These are phyloP conservation scores for Cheilosia pagana DNA, from an alignment of 2,888 invertebrate species.

Conservation along the genomic window DNA sequence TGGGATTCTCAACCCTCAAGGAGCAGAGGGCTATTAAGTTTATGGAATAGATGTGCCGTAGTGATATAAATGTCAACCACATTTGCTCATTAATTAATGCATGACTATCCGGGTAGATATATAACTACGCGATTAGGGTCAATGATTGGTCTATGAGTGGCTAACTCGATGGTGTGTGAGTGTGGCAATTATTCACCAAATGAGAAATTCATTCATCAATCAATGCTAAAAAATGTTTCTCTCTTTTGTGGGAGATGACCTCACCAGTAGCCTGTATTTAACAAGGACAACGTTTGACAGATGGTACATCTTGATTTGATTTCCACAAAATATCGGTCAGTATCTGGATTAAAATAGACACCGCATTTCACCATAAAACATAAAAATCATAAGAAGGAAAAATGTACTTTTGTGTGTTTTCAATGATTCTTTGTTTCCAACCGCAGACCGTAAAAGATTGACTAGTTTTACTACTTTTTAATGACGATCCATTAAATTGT, in stretches of 20 bases:
- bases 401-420: constrained; percentile 1
- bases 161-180: background rate
- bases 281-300: background rate
- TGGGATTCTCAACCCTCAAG: constrained; percentile 11
- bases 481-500: constrained; percentile 55
- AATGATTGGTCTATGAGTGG: background rate
- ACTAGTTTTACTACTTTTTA: constrained; percentile 50
- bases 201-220: background rate
- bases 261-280: background rate
- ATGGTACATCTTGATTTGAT: background rate
- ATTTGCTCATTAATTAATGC: constrained; percentile 20
- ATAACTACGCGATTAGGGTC: background rate
- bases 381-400: constrained; percentile 3
- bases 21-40: background rate
- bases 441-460: constrained; percentile 27
- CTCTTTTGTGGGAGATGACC: background rate
- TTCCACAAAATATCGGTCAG: constrained; percentile 11
- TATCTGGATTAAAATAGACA: constrained; percentile 10
- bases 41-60: background rate
- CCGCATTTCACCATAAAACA: constrained; percentile 13
- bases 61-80: constrained; percentile 18
- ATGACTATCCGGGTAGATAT: constrained; percentile 1
- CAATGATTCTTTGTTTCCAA: background rate
- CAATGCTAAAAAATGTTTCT: background rate
- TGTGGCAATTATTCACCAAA: background rate